These are phyloP conservation scores for Andrena camellia DNA, from an alignment of 2,888 invertebrate genomes.

Conservation along the genomic window DNA sequence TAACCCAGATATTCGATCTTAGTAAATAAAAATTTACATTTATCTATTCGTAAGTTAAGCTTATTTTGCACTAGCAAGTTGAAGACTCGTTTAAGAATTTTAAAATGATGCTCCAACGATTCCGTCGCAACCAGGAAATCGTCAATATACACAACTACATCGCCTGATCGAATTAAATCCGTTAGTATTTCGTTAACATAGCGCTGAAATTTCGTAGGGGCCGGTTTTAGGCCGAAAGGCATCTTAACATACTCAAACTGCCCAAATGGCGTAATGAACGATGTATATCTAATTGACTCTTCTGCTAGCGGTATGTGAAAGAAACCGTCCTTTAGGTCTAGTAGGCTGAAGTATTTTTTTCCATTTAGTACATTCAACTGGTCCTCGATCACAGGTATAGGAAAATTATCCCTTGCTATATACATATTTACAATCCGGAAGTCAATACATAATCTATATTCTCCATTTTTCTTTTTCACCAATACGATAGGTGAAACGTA, in stretches of 20 bases:
- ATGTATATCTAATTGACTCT: slow-evolving; percentile 1
- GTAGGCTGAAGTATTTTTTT: slow-evolving; percentile 5
- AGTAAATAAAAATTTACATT: neutral
- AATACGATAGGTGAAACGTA: neutral
- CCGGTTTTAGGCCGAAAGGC: neutral
- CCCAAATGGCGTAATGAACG: slow-evolving; percentile 10
- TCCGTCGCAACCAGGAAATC: too few species aligned
- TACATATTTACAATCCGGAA: neutral
- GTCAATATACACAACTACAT: too few species aligned
- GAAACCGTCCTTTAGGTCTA: slow-evolving; percentile 13
- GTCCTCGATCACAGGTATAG: slow-evolving; percentile 10
- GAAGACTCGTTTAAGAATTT: neutral
- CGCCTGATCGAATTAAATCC: too few species aligned
- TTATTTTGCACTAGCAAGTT: neutral
- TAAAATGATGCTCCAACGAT: too few species aligned
- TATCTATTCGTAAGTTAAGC: neutral
- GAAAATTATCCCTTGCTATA: neutral
- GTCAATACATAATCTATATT: neutral
- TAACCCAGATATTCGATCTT: neutral
- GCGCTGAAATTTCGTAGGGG: too few species aligned
- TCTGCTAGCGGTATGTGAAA: neutral
- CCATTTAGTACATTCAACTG: neutral
- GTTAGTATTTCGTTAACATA: too few species aligned
- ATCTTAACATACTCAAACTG: slow-evolving; percentile 6
- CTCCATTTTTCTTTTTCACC: neutral